Base-by-base conservation (phyloP, 2,113 vertebrate species). In the Platysternon megacephalum region DNA sequence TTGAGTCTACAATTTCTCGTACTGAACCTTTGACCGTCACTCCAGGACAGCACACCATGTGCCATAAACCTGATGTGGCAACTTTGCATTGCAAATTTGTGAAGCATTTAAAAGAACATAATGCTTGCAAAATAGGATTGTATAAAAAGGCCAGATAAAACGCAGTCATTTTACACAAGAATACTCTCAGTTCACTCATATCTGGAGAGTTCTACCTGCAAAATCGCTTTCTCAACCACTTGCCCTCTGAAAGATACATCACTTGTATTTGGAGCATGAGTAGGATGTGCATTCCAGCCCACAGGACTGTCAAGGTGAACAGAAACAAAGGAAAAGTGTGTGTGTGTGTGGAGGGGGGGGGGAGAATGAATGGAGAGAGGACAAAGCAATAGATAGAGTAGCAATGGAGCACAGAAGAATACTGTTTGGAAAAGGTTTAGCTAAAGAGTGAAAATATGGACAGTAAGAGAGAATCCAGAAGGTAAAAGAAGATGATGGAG, bases 231-330 rank as follows among this genome's bases (percentile, higher is more conserved):
- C 82, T 81, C 89, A 90, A 51, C 88, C 42, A 95, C 79, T 84
- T 32, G 58, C 91, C 86, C 93, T 95, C 56, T 93, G 53, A 90
- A 85, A 93, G 85, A 90, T 93, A 91, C 80, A 94, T 95, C 94
- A 93, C 91, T 87, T 96, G 87, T 80, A 87, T 94, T 94, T 94
- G 91, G 61, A 96, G 92, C 92, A 91, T 5, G 7, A 94, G 56
- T 48, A 83, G 0, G 0, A 78, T 52, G 56, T 94, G 91, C 76
- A 85, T 55, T 91, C 48, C 81, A 82, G 82, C 72, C 35, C 14
- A 8, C 7, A 68, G 61, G n/a, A 17, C 8, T 61, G 58, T 89
- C 92, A 96, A 87, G 86, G 85, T 2, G 32, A 28, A 88, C 9
- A 79, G 78, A 44, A 94, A 88, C 42, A 91, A 79, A 88, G 85